Evolutionary conservation across 2,888 invertebrate genomes (phyloP).

Genomic region (Tetragnatha montana): DNA sequence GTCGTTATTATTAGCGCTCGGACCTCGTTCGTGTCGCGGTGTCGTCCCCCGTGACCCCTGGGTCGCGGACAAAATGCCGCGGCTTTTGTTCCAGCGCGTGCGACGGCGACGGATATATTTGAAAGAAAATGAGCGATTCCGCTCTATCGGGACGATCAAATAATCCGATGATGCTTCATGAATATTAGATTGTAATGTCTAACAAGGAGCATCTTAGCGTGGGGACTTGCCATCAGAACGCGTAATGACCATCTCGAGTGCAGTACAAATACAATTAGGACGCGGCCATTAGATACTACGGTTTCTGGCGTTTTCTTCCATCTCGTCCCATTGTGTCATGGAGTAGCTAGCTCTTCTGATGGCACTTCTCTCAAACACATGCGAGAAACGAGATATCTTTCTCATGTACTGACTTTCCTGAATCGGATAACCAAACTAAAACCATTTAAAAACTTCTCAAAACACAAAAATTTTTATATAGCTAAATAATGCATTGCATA

Average conservation of each 20-base stretch:
- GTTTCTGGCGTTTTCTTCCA: not conserved
- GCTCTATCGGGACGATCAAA: slow-evolving; percentile 43
- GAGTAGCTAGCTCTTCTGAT: not conserved
- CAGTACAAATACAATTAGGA: not conserved
- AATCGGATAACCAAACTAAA: too few relatives aligned
- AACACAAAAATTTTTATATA: too few relatives aligned
- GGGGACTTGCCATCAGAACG: not conserved
- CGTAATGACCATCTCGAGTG: not conserved
- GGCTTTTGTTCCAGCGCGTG: slow-evolving; percentile 27
- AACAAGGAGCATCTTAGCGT: slow-evolving; percentile 19
- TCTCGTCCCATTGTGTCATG: not conserved
- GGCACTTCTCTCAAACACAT: too few relatives aligned
- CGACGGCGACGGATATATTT: slow-evolving; percentile 31
- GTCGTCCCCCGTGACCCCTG: slow-evolving; percentile 27
- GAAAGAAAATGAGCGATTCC: slow-evolving; percentile 36
- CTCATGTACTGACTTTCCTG: too few relatives aligned
- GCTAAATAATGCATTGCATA: too few relatives aligned
- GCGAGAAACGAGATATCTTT: too few relatives aligned
- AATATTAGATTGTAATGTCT: slow-evolving; percentile 28
- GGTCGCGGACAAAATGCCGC: slow-evolving; percentile 39
- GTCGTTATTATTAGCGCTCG: slow-evolving; percentile 38
- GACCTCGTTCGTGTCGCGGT: slow-evolving; percentile 39
- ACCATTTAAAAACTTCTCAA: too few relatives aligned
- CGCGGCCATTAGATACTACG: not conserved
- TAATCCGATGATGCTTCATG: slow-evolving; percentile 58